phyloP scores from a whole-genome alignment of 2,113 vertebrate species.

The Nyctereutes procyonoides region DNA sequence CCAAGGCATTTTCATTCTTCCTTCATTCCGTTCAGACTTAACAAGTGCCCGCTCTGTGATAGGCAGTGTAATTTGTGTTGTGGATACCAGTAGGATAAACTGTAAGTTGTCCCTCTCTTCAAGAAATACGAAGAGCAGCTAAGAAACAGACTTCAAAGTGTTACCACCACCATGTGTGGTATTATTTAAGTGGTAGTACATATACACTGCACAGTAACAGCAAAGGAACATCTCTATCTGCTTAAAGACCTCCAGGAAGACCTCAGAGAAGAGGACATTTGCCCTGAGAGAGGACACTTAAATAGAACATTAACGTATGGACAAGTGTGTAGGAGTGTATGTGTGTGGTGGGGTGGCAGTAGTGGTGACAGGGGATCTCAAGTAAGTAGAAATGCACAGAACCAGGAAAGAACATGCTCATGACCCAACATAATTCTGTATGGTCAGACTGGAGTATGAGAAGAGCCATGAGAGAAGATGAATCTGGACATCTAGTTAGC shows the following conservation, averaged over 20 bases:
- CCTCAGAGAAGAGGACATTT: background rate
- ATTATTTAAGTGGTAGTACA: too few relatives aligned
- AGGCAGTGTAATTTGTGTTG: background rate
- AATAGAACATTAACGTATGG: background rate
- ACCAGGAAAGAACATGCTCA: accelerated
- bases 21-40: background rate
- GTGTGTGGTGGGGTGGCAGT: accelerated
- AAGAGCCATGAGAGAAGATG: background rate
- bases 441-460: background rate
- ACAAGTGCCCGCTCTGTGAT: accelerated
- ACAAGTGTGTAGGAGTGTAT: accelerated
- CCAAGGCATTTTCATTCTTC: too few relatives aligned
- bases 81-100: background rate
- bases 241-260: background rate
- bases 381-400: background rate
- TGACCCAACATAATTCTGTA: background rate
- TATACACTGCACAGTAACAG: too few relatives aligned
- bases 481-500: too few relatives aligned
- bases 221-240: background rate
- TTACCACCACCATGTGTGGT: accelerated
- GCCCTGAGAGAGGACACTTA: background rate
- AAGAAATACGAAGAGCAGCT: background rate
- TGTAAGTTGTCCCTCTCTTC: background rate
- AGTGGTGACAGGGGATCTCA: background rate
- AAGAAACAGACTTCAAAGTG: background rate